Evolutionary conservation across 1,140 invertebrate species (phyloP).

Genomic region (Asbolus verrucosus): DNA sequence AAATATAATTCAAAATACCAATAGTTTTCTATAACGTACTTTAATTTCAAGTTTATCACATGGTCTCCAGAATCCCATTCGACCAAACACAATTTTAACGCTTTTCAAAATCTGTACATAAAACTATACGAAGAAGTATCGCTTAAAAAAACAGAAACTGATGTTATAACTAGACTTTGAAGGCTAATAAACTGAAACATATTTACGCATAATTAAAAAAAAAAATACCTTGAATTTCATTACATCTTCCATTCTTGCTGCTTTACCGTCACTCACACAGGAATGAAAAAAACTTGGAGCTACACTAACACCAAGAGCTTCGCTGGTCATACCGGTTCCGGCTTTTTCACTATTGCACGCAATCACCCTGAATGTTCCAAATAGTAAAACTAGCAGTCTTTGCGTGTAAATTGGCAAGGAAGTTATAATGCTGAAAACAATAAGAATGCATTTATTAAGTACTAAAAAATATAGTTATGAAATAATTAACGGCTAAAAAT

Average conservation of each 20-base stretch:
- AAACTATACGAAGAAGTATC: too few relatives aligned
- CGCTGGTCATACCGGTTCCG: slow-evolving; percentile 94
- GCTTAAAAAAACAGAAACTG: too few relatives aligned
- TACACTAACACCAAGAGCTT: slow-evolving; percentile 94
- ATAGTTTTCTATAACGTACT: too few relatives aligned
- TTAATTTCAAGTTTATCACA: too few relatives aligned
- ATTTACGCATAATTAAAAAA: slow-evolving; percentile 43
- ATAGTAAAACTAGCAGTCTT: slow-evolving; percentile 92
- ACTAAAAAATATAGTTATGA: neutral
- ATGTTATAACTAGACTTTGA: too few relatives aligned
- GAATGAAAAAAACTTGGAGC: slow-evolving; percentile 99
- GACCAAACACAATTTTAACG: too few relatives aligned
- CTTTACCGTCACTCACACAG: slow-evolving; percentile 93
- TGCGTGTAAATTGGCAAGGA: slow-evolving; percentile 92
- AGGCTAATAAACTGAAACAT: too few relatives aligned
- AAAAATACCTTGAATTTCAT: slow-evolving; percentile 84
- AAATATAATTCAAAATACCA: too few relatives aligned
- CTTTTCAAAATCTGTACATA: too few relatives aligned
- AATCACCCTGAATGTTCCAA: slow-evolving; percentile 97
- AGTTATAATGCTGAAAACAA: slow-evolving; percentile 82
- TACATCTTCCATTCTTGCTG: slow-evolving; percentile 95
- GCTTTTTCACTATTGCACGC: slow-evolving; percentile 92
- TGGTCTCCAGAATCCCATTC: too few relatives aligned
- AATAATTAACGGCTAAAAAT: too few relatives aligned
- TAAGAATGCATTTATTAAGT: neutral